A percentile compares a stretch with the other conserved stretches of the same genome.
Conservation (phyloP, 2,797 vertebrate genomes). For the Petrocephalus sullivani region DNA sequence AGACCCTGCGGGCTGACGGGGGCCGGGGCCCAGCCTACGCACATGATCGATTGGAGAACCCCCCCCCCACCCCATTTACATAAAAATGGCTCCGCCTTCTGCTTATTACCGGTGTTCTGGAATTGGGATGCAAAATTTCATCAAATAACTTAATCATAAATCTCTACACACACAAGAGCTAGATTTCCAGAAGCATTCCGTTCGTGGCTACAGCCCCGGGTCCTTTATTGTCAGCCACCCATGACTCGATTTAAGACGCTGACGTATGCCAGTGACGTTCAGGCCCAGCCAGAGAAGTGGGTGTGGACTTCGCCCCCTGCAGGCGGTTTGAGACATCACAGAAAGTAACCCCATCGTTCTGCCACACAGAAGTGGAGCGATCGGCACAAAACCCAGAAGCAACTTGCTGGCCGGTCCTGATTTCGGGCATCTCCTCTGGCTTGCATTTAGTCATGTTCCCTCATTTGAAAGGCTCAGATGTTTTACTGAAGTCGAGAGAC, state of each 20-base stretch:
- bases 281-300: not conserved
- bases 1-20: not conserved
- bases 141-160: slow-evolving; percentile 1
- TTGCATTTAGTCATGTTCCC: not conserved
- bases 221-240: not conserved
- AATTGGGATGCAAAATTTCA: not conserved
- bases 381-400: not conserved
- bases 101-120: not conserved
- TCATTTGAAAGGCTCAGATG: not conserved
- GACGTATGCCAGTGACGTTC: not conserved
- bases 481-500: not conserved
- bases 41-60: not conserved
- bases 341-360: not conserved
- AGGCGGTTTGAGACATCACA: not conserved
- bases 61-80: not conserved
- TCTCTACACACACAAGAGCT: not conserved
- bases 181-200: not conserved
- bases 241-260: not conserved
- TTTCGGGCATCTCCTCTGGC: not conserved
- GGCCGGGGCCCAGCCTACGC: not conserved
- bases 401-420: not conserved
- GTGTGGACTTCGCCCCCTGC: not conserved
- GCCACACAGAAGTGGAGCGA: not conserved
- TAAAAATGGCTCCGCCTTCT: not conserved
- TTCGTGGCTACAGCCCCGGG: not conserved